These are phyloP conservation scores for Holothuria scabra DNA, from an alignment of 53 echinoderm and acorn worm species.

Conservation along the genomic window DNA sequence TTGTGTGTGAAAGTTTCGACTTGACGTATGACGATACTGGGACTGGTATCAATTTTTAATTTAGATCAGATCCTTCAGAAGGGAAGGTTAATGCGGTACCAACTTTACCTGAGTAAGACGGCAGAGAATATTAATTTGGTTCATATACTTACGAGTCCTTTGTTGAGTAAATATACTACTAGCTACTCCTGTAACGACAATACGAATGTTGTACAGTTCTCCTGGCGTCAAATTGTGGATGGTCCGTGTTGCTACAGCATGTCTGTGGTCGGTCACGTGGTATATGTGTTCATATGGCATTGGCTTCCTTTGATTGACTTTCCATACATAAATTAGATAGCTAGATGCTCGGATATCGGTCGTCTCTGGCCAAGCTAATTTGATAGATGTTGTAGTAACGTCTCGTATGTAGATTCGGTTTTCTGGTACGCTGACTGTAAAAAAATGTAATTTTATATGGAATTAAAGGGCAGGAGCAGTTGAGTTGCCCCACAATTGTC, in stretches of 20 bases:
- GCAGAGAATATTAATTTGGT: too few species aligned
- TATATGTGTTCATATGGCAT: constrained; percentile 72
- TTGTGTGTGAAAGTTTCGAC: too few species aligned
- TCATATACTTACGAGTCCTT: constrained; percentile 65
- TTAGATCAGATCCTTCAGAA: too few species aligned
- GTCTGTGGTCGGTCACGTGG: constrained; percentile 68
- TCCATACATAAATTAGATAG: constrained; percentile 86
- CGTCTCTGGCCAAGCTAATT: constrained; percentile 81
- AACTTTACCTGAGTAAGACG: too few species aligned
- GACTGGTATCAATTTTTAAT: too few species aligned
- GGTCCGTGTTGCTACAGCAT: constrained; percentile 72
- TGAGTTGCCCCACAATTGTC: too few species aligned
- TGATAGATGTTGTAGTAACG: constrained; percentile 62
- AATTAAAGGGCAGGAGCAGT: too few species aligned
- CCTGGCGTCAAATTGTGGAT: constrained; percentile 65
- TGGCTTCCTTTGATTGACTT: constrained; percentile 66
- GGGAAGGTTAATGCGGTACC: too few species aligned
- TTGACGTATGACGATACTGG: too few species aligned
- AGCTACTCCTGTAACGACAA: constrained; percentile 67
- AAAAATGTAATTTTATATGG: background rate
- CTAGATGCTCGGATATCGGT: constrained; percentile 69
- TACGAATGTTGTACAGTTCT: constrained; percentile 61
- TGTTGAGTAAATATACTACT: constrained; percentile 51
- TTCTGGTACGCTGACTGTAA: constrained; percentile 72
- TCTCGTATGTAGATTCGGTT: constrained; percentile 71